Conservation (phyloP, 2,113 vertebrate species). For the Tor tambroides region DNA sequence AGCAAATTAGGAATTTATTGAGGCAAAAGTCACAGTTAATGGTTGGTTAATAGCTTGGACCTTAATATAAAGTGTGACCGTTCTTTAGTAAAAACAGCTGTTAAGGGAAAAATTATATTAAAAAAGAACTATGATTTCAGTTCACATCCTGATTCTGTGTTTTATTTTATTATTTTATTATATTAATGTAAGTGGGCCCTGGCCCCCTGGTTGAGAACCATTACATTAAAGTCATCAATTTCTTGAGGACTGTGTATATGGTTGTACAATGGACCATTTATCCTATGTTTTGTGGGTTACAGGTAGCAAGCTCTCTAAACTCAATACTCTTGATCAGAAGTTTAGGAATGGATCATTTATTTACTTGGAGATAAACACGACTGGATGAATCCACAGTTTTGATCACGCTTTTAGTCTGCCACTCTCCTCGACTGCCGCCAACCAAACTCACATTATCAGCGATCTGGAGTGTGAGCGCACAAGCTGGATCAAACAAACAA, state of each 20-base stretch:
- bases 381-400: background rate
- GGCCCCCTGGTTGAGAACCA: background rate
- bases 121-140: too few species aligned
- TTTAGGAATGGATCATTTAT: background rate
- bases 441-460: accelerated
- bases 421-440: conserved; percentile 63
- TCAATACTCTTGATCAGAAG: background rate
- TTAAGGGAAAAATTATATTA: too few species aligned
- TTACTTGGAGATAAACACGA: conserved; percentile 66
- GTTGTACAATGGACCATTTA: background rate
- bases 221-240: background rate
- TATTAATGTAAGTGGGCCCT: background rate
- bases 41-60: too few species aligned
- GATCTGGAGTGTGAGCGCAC: conserved; percentile 58
- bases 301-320: background rate
- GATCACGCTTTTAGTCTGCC: conserved; percentile 8
- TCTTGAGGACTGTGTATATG: background rate
- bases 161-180: too few species aligned
- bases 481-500: conserved; percentile 61
- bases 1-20: too few species aligned
- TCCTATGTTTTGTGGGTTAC: background rate
- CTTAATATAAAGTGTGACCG: too few species aligned
- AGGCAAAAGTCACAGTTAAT: too few species aligned
- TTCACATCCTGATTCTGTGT: too few species aligned
- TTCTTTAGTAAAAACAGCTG: background rate